phyloP scores from a whole-genome alignment of 1,140 invertebrate species.

The Drosophila ogumai region DNA sequence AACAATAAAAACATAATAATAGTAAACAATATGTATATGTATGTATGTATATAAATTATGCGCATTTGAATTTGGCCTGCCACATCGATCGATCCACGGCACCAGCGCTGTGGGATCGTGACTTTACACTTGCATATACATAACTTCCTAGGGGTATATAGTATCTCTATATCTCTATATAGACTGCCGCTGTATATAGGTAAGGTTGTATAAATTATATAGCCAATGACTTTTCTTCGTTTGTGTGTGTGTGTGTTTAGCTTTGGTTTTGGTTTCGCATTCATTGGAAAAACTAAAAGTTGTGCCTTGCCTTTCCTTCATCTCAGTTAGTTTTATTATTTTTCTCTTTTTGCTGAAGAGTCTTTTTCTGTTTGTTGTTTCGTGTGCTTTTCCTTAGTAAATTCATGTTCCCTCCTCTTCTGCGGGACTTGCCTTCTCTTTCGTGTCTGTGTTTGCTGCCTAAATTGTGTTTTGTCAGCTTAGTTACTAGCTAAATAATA shows the following conservation, averaged over 20 bases:
- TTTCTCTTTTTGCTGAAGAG: constrained; percentile 25
- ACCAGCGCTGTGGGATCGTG: constrained; percentile 62
- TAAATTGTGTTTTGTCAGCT: constrained; percentile 35
- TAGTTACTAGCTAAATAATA: constrained; percentile 30
- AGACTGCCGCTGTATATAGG: constrained; percentile 26
- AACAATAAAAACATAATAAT: constrained; percentile 80
- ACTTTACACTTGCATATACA: constrained; percentile 44
- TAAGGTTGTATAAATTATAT: constrained; percentile 50
- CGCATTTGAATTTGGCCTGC: constrained; percentile 75
- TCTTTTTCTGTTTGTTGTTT: constrained; percentile 52
- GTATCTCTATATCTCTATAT: constrained; percentile 8
- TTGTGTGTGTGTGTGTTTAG: constrained; percentile 21
- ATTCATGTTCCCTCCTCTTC: constrained; percentile 33
- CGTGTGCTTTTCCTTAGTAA: constrained; percentile 29
- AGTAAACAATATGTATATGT: constrained; percentile 33
- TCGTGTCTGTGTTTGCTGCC: constrained; percentile 33
- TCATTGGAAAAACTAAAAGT: constrained; percentile 57
- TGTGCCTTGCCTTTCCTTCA: constrained; percentile 44
- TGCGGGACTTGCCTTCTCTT: constrained; percentile 23
- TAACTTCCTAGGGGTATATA: constrained; percentile 20
- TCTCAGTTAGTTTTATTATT: background rate
- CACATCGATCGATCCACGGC: constrained; percentile 67
- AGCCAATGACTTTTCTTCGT: constrained; percentile 66
- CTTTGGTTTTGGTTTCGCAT: constrained; percentile 52
- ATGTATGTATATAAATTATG: constrained; percentile 60